These are phyloP conservation scores for Drosophila neotestacea DNA, from an alignment of 2,888 invertebrate genomes.

Conservation along the genomic window DNA sequence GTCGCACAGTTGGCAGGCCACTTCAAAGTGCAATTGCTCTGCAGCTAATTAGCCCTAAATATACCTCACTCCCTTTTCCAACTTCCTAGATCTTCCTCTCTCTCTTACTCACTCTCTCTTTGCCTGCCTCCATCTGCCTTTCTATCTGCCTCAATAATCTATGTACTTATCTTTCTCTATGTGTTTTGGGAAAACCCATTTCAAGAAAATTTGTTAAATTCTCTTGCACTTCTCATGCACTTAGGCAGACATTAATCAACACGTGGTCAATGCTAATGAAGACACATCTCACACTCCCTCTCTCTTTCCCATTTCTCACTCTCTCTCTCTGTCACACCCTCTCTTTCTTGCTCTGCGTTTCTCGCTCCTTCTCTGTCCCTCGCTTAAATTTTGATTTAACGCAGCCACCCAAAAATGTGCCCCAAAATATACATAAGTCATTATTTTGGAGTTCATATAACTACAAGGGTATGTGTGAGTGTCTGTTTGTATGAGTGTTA, in stretches of 20 bases:
- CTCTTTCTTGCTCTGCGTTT: background rate
- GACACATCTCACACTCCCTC: constrained; percentile 38
- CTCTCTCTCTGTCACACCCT: background rate
- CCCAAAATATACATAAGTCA: constrained; percentile 63
- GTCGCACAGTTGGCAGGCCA: constrained; percentile 70
- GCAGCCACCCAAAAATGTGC: constrained; percentile 70
- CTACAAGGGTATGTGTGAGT: constrained; percentile 22
- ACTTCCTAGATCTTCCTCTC: background rate
- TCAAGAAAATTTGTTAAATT: constrained; percentile 33
- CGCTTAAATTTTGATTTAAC: constrained; percentile 67
- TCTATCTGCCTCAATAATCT: constrained; percentile 14
- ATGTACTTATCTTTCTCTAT: constrained; percentile 7
- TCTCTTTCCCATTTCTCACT: background rate
- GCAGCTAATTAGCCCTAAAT: constrained; percentile 72
- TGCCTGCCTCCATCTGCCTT: background rate
- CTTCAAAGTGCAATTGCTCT: constrained; percentile 75
- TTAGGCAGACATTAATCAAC: constrained; percentile 60
- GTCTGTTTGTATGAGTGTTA: constrained; percentile 9
- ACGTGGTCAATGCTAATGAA: constrained; percentile 59
- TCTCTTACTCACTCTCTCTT: background rate
- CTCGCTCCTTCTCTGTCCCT: background rate
- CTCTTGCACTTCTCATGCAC: constrained; percentile 29
- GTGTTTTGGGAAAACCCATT: constrained; percentile 1
- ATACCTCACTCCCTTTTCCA: constrained; percentile 26
- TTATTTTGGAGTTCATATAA: constrained; percentile 57